These are phyloP conservation scores for Chymomyza costata DNA, from an alignment of 1,140 invertebrate genomes.

Conservation along the genomic window DNA sequence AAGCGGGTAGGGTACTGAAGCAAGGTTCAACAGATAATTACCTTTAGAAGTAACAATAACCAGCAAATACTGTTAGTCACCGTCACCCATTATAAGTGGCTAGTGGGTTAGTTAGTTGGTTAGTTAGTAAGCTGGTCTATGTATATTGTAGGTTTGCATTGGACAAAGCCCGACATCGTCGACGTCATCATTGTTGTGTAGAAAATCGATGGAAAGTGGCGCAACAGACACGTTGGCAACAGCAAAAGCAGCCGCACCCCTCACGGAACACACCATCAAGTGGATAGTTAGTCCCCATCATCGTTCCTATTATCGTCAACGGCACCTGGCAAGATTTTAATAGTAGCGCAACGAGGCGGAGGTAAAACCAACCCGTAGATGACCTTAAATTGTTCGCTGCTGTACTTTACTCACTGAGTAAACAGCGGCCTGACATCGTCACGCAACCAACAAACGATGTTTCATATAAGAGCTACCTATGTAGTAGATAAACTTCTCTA, in stretches of 20 bases:
- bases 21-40: constrained; percentile 55
- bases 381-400: constrained; percentile 13
- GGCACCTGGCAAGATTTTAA: constrained; percentile 10
- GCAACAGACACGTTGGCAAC: constrained; percentile 13
- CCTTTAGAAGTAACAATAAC: constrained; percentile 20
- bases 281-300: too few relatives aligned
- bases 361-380: background rate
- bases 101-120: background rate
- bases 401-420: constrained; percentile 20
- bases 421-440: constrained; percentile 11
- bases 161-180: too few relatives aligned
- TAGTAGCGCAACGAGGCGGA: too few relatives aligned
- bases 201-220: background rate
- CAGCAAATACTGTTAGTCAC: constrained; percentile 22
- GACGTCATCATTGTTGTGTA: too few relatives aligned
- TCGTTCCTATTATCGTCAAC: too few relatives aligned
- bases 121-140: too few relatives aligned
- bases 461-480: too few relatives aligned
- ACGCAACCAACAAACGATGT: constrained; percentile 5
- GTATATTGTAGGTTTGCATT: too few relatives aligned
- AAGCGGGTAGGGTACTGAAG: constrained; percentile 37
- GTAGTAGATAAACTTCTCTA: too few relatives aligned
- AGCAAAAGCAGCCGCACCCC: background rate
- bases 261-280: too few relatives aligned
- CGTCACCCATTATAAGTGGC: constrained; percentile 22